These are phyloP conservation scores for Hylia prasina DNA, from an alignment of 2,113 vertebrate genomes.

Conservation along the genomic window DNA sequence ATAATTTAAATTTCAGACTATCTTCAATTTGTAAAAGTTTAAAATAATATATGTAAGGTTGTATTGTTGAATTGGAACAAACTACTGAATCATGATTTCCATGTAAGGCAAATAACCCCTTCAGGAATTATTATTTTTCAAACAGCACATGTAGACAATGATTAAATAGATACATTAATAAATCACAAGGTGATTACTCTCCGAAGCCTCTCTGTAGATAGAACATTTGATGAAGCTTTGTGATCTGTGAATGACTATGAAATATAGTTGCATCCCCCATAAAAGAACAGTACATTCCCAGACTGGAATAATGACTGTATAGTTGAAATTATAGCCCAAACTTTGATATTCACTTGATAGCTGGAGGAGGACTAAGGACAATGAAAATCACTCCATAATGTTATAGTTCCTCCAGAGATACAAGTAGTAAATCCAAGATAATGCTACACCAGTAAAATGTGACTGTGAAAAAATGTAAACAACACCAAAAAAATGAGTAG, in stretches of 20 bases:
- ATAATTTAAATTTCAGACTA: background rate
- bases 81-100: background rate
- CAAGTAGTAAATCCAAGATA: background rate
- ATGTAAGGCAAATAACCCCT: background rate
- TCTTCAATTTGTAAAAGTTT: background rate
- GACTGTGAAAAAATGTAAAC: background rate
- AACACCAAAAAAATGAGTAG: background rate
- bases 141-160: background rate
- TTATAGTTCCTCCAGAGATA: background rate
- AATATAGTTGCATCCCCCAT: background rate
- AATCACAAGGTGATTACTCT: background rate
- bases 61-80: background rate
- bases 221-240: background rate
- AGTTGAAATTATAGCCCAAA: background rate
- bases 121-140: background rate
- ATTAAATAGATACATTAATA: background rate
- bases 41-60: background rate
- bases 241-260: background rate
- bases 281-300: background rate
- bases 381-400: rapidly evolving
- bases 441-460: background rate
- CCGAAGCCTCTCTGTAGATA: background rate
- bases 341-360: background rate
- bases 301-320: background rate
- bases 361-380: background rate